Evolutionary conservation across 2,113 vertebrate species (phyloP).

Genomic region (Macrotus californicus): DNA sequence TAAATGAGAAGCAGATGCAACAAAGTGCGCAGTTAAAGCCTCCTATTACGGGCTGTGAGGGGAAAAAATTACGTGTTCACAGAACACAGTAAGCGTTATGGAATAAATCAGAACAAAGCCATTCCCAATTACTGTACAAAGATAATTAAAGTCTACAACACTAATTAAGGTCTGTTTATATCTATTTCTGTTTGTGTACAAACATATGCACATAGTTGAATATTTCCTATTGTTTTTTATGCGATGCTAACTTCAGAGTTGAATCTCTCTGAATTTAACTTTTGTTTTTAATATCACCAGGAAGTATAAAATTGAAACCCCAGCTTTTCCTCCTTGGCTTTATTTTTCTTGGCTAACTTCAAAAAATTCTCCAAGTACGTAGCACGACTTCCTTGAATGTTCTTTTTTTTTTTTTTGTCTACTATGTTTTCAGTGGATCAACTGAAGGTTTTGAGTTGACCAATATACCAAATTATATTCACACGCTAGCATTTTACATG

Average conservation of each 20-base stretch:
- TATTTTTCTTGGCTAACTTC: slow-evolving; percentile 42
- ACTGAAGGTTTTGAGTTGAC: neutral
- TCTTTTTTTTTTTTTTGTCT: neutral
- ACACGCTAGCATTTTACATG: neutral
- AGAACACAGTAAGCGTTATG: slow-evolving; percentile 71
- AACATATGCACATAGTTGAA: slow-evolving; percentile 69
- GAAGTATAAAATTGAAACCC: slow-evolving; percentile 59
- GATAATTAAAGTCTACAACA: slow-evolving; percentile 74
- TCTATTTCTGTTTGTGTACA: slow-evolving; percentile 75
- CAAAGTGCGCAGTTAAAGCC: slow-evolving; percentile 70
- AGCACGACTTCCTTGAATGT: neutral
- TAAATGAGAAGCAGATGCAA: slow-evolving; percentile 82
- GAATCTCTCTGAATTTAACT: slow-evolving; percentile 73
- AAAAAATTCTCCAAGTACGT: slow-evolving; percentile 44
- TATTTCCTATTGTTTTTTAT: slow-evolving; percentile 73
- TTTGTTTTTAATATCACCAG: slow-evolving; percentile 59
- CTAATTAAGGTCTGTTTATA: slow-evolving; percentile 73
- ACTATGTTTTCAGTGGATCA: neutral
- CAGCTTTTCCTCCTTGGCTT: slow-evolving; percentile 49
- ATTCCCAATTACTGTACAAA: slow-evolving; percentile 71
- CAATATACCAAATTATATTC: neutral
- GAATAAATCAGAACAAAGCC: slow-evolving; percentile 74
- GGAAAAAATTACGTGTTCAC: slow-evolving; percentile 70
- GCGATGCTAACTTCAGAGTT: slow-evolving; percentile 71
- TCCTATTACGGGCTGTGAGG: slow-evolving; percentile 61